phyloP scores from a whole-genome alignment of 2,888 invertebrate genomes.

The Shargacucullia verbasci region DNA sequence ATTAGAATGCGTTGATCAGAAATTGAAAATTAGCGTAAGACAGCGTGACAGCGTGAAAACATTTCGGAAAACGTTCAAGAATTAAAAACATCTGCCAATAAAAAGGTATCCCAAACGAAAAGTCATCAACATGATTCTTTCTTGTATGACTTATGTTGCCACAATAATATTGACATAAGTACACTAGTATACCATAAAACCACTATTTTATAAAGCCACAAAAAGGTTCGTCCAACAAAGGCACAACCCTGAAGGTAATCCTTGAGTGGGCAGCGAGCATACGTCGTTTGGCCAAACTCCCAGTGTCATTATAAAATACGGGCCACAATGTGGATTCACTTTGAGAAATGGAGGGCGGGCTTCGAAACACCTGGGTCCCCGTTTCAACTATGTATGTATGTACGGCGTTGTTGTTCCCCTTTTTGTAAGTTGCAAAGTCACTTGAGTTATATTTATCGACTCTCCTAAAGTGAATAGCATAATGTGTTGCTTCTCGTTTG shows the following conservation, averaged over 20 bases:
- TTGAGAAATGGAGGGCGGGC: constrained; percentile 85
- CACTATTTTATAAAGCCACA: constrained; percentile 56
- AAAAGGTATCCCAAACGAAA: no score
- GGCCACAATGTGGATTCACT: constrained; percentile 82
- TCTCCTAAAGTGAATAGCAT: constrained; percentile 56
- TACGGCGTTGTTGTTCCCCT: constrained; percentile 61
- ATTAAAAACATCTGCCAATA: no score
- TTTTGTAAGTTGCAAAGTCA: constrained; percentile 70
- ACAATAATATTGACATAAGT: not conserved
- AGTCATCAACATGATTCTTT: no score
- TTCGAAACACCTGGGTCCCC: constrained; percentile 78
- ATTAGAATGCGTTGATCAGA: no score
- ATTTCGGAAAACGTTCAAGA: no score
- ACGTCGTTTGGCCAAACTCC: constrained; percentile 82
- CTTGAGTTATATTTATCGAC: constrained; percentile 67
- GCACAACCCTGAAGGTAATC: constrained; percentile 77
- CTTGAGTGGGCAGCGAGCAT: constrained; percentile 83
- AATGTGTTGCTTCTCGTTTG: constrained; percentile 39
- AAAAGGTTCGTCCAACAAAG: constrained; percentile 66
- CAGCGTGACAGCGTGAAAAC: no score
- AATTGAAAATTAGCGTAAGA: no score
- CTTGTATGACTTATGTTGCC: no score
- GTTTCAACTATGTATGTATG: constrained; percentile 62
- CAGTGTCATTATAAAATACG: constrained; percentile 87
- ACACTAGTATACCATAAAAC: constrained; percentile 18